Conservation (phyloP, 2,113 vertebrate species). For the Perca fluviatilis region DNA sequence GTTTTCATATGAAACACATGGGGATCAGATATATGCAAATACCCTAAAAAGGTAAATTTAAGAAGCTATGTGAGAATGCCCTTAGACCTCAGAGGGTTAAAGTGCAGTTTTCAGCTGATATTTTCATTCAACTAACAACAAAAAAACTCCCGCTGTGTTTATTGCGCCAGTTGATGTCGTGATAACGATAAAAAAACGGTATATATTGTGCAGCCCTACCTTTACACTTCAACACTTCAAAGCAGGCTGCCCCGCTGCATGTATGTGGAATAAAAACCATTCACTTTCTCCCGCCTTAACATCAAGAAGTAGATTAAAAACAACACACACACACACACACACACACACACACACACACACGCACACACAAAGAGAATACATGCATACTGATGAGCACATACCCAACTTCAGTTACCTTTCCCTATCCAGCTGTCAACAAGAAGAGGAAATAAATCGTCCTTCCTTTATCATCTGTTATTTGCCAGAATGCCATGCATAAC, state of each 20-base stretch:
- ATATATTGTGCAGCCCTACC: neutral
- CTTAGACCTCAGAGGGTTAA: no score
- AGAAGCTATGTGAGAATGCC: no score
- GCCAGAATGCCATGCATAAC: neutral
- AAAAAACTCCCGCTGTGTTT: no score
- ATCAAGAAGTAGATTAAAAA: neutral
- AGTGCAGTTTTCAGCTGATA: no score
- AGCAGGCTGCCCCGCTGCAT: neutral
- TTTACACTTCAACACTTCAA: neutral
- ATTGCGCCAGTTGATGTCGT: no score
- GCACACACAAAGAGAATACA: neutral
- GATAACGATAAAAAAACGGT: no score
- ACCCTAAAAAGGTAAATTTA: no score
- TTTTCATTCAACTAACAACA: no score
- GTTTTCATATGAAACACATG: no score
- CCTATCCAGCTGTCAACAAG: neutral
- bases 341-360: neutral
- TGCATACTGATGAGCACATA: conserved; percentile 17
- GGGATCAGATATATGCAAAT: no score
- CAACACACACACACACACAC: neutral
- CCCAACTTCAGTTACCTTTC: neutral
- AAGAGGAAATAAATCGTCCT: neutral
- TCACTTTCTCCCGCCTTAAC: neutral
- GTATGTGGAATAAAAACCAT: conserved; percentile 2
- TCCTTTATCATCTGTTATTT: conserved; percentile 19